Evolutionary conservation across 2,888 invertebrate species (phyloP).

Genomic region (Icerya purchasi): DNA sequence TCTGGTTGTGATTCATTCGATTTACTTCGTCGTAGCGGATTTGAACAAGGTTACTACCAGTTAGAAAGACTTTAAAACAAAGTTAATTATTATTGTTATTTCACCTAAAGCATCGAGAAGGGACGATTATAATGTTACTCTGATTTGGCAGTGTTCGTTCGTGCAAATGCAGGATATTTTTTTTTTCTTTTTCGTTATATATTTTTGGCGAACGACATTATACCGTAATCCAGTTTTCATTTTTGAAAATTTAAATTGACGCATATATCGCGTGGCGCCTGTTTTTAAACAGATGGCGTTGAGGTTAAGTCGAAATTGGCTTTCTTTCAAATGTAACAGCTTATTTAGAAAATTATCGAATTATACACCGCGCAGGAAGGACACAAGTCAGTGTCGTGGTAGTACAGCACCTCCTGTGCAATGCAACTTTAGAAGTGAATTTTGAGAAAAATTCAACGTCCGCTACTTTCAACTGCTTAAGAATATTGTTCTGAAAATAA

Average conservation of each 20-base stretch:
- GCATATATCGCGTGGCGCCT: not conserved
- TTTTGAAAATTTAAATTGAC: too few relatives aligned
- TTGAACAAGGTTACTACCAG: not conserved
- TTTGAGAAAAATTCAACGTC: too few relatives aligned
- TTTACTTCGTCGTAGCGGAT: not conserved
- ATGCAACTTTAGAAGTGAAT: too few relatives aligned
- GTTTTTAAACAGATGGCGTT: not conserved
- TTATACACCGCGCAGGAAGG: too few relatives aligned
- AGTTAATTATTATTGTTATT: conserved; percentile 8
- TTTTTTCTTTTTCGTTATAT: not conserved
- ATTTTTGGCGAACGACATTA: not conserved
- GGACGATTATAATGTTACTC: too few relatives aligned
- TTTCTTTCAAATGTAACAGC: not conserved
- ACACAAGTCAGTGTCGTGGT: too few relatives aligned
- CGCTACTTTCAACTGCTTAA: too few relatives aligned
- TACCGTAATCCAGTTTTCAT: too few relatives aligned
- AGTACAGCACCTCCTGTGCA: too few relatives aligned
- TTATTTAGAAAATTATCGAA: not conserved
- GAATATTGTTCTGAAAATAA: too few relatives aligned
- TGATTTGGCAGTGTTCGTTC: too few relatives aligned
- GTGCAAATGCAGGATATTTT: not conserved
- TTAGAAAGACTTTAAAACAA: conserved; percentile 10
- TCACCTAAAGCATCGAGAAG: too few relatives aligned
- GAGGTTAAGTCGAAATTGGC: not conserved
- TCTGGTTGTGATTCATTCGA: not conserved